These are phyloP conservation scores for Gobiocypris rarus DNA, from an alignment of 2,113 vertebrate species.

Conservation along the genomic window DNA sequence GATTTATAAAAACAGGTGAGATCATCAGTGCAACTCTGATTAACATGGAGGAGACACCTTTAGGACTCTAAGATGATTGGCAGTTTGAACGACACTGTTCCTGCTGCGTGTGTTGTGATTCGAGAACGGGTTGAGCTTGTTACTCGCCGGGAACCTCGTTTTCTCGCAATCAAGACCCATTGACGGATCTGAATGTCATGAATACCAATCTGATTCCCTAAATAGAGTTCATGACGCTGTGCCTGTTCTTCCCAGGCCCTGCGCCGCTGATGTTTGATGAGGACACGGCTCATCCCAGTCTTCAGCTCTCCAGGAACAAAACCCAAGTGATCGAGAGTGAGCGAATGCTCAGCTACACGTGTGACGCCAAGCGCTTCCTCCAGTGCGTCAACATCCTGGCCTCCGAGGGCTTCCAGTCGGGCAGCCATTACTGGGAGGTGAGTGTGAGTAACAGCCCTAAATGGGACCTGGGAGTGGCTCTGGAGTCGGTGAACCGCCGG, in stretches of 20 bases:
- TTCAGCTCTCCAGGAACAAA: slow-evolving; percentile 78
- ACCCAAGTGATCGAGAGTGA: slow-evolving; percentile 75
- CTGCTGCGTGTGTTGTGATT: not conserved
- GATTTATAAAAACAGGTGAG: too few species aligned
- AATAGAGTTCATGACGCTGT: not conserved
- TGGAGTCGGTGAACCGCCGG: slow-evolving; percentile 73
- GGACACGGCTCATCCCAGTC: slow-evolving; percentile 82
- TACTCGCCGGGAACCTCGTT: not conserved
- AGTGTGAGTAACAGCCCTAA: slow-evolving; percentile 82
- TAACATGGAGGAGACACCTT: not conserved
- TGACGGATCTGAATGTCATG: not conserved
- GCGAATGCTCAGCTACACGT: slow-evolving; percentile 41
- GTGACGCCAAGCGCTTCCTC: slow-evolving; percentile 75
- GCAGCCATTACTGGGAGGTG: slow-evolving; percentile 87
- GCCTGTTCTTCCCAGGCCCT: slow-evolving; percentile 71
- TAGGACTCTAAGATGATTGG: not conserved
- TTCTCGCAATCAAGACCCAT: not conserved
- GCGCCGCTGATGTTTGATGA: slow-evolving; percentile 79
- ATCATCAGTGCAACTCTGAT: not conserved
- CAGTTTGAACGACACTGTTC: not conserved
- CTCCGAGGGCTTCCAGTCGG: slow-evolving; percentile 73
- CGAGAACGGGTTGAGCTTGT: not conserved
- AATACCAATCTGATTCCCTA: not conserved
- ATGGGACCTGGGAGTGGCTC: slow-evolving; percentile 86
- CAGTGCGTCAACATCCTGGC: slow-evolving; percentile 84